Percentiles rank a stretch among this genome's conserved stretches.
phyloP scores from a whole-genome alignment of 1,140 invertebrate genomes.

The Danaus melanippus region DNA sequence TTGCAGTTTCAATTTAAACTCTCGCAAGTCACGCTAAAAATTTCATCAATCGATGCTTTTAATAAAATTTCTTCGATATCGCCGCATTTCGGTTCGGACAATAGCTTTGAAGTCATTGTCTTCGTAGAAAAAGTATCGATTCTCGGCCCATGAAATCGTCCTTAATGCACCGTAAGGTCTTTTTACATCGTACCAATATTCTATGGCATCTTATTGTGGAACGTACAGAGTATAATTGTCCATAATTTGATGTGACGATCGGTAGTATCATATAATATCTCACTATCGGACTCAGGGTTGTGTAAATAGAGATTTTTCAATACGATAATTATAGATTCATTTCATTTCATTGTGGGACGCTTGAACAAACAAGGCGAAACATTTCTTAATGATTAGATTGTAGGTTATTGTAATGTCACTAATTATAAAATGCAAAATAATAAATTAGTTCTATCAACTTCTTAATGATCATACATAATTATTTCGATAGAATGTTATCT shows the following conservation, averaged over 20 bases:
- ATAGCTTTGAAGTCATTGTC: slow-evolving; percentile 9
- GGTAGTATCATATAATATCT: slow-evolving; percentile 3
- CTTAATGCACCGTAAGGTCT: slow-evolving; percentile 16
- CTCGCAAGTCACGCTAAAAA: no score
- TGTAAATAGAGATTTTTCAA: no score
- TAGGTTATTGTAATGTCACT: no score
- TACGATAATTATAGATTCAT: no score
- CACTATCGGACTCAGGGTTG: no score
- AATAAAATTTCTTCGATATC: no score
- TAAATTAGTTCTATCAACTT: not conserved
- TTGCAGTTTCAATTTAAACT: no score
- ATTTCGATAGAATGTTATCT: no score
- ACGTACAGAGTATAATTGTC: not conserved
- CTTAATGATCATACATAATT: not conserved
- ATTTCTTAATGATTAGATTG: no score
- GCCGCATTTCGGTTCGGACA: not conserved
- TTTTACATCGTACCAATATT: slow-evolving; percentile 8
- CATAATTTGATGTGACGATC: slow-evolving; percentile 10
- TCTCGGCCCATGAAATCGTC: slow-evolving; percentile 21
- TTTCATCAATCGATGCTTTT: no score
- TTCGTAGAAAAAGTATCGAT: slow-evolving; percentile 17
- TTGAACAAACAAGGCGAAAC: no score
- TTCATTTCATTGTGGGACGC: no score
- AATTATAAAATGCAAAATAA: not conserved
- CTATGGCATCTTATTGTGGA: not conserved